Evolutionary conservation across 2,888 invertebrate genomes (phyloP).

Genomic region (Athetis lepigone): DNA sequence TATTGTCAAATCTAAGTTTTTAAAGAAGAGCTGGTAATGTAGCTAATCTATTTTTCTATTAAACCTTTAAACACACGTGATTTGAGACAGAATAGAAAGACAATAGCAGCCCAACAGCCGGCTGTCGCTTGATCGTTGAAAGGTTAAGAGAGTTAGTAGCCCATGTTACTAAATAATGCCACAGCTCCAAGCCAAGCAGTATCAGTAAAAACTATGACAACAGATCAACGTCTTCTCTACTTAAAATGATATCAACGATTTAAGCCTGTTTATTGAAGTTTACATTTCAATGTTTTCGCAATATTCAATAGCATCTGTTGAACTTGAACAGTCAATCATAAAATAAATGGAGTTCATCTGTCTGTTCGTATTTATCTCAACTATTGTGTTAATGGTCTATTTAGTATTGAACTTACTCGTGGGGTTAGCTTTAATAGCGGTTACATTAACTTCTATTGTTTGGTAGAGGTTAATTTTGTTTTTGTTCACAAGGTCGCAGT

Average conservation of each 20-base stretch:
- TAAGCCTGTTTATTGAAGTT: too few relatives aligned
- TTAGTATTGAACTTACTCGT: slow-evolving; percentile 32
- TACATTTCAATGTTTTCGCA: slow-evolving; percentile 39
- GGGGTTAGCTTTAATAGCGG: slow-evolving; percentile 19
- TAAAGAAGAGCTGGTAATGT: too few relatives aligned
- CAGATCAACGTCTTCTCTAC: slow-evolving; percentile 6
- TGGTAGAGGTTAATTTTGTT: slow-evolving; percentile 36
- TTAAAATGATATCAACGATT: slow-evolving; percentile 11
- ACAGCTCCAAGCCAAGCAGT: slow-evolving; percentile 4
- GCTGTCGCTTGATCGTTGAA: too few relatives aligned
- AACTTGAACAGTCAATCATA: slow-evolving; percentile 52
- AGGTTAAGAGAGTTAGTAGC: too few relatives aligned
- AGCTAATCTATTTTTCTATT: too few relatives aligned
- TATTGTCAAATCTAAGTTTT: too few relatives aligned
- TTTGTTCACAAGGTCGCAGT: slow-evolving; percentile 33
- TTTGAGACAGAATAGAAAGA: too few relatives aligned
- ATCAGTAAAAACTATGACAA: not conserved
- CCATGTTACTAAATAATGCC: too few relatives aligned
- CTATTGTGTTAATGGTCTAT: slow-evolving; percentile 47
- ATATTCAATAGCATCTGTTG: slow-evolving; percentile 43
- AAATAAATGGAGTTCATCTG: slow-evolving; percentile 47
- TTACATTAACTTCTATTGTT: slow-evolving; percentile 38
- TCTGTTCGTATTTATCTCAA: slow-evolving; percentile 38
- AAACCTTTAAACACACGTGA: too few relatives aligned
- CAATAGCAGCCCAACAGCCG: too few relatives aligned